Evolutionary conservation across 2,113 vertebrate genomes (phyloP), one percentile per base, ranked within the genome.

Genomic region (Probosciger aterrimus): DNA sequence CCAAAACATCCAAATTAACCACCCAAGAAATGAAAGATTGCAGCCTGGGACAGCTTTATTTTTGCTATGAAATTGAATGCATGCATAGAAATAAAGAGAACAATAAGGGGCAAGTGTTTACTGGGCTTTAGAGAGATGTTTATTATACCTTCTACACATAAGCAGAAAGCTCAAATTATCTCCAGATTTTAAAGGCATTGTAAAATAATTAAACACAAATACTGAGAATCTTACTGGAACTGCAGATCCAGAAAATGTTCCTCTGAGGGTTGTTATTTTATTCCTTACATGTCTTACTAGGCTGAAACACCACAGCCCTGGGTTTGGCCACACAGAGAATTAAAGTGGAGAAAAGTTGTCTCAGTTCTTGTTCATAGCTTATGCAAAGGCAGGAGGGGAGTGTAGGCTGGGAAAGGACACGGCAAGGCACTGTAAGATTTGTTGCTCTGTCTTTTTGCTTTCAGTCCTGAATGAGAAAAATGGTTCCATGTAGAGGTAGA

Each of bases 31-130:
- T 86, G 82, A 97, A 94, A 93, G 84, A 92, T 77, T 94, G 88
- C 70, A 92, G 95, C 76, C 94, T 96, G 69, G 63, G 92, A 89
- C 75, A 96, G 88, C 59, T 95, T 97, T 96, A 96, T 85, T 90
- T 82, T 95, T 82, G 84, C 97, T 96, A 92, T 97, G 97, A 97
- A 97, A 97, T 94, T 90, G 91, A 85, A 96, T 86, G 91, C 96
- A 92, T 92, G 15, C 89, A 96, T 97, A 94, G 96, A 97, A 96
- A 87, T 94, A 89, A 92, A 93, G 88, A 94, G 84, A 88, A 96
- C 88, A 82, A 94, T 93, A 89, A 93, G 74, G 76, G 64, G 68
- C 88, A 82, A 96, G 64, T 85, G 60, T 97, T 97, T 97, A 96
- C 82, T 95, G 87, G 76, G 91, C 87, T 75, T 92, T 93, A 83